Evolutionary conservation across 1,140 invertebrate species (phyloP), one percentile per base, ranked within the genome.

Genomic region (Polypedilum vanderplanki): DNA sequence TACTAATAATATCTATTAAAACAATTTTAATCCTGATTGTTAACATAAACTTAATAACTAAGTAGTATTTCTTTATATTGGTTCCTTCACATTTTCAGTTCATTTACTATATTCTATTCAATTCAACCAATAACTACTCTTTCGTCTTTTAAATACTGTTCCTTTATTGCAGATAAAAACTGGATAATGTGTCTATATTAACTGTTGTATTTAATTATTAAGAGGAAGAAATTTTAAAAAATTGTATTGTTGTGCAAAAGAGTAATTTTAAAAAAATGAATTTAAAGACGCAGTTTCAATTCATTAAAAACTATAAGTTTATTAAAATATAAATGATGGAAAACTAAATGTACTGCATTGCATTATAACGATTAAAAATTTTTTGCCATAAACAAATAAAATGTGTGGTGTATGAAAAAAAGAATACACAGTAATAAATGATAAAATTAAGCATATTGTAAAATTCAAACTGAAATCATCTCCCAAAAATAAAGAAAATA

Each of bases 241-340:
- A 57, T 15, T 7, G 10, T 17, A 70, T 70, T 70, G 65, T 70
- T 70, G 65, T 70, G 65, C 65, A 70, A 70, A 70, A 70, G 9
- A 22, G 4, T 18, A 17, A 57, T 15, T 57, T 57, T 5, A 67
- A 67, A 20, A 70, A 70, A 22, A 70, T 70, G 17, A 22, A 70
- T 70, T 70, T 70, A 70, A 57, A n/a, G 46, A 57, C 46, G 46
- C 46, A 57, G n/a, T n/a, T 57, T 57, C 46, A 15, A 57, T 57
- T 15, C 46, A 57, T n/a, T 12, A 57, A n/a, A 57, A n/a, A 57
- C n/a, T n/a, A 57, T 57, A 57, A 57, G n/a, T 57, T 57, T 57
- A 57, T 57, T 57, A n/a, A 57, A 15, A n/a, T n/a, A 33, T 33
- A 33, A 33, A 33, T 33, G n/a, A 57, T n/a, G n/a, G 12, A 57